phyloP scores from a whole-genome alignment of 2,888 invertebrate genomes.

The Priocnemis perturbator region DNA sequence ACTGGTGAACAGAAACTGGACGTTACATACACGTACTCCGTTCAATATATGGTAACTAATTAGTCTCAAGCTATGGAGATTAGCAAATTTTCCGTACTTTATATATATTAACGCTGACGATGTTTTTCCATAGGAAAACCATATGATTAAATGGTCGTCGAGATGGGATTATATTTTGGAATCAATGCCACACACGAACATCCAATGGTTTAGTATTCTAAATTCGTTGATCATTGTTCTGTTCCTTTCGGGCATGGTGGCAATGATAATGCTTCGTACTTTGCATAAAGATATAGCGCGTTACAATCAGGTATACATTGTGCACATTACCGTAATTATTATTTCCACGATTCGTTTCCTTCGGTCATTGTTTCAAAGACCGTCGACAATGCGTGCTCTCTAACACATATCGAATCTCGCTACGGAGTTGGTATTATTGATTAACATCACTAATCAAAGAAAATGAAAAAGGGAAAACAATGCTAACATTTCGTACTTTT shows the following conservation, averaged over 20 bases:
- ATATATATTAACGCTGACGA: conserved; percentile 5
- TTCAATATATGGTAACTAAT: conserved; percentile 82
- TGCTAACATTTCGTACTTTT: conserved; percentile 29
- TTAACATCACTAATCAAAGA: no score
- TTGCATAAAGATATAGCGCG: conserved; percentile 98
- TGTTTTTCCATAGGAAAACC: conserved; percentile 77
- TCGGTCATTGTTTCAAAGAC: neutral
- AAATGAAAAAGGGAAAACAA: neutral
- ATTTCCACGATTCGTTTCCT: neutral
- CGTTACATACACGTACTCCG: conserved; percentile 91
- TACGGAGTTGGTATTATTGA: no score
- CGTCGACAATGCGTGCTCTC: neutral
- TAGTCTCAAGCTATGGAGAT: neutral
- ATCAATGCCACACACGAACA: conserved; percentile 98
- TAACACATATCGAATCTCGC: neutral
- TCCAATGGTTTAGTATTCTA: conserved; percentile 99
- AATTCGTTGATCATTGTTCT: conserved; percentile 98
- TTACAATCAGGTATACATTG: conserved; percentile 88
- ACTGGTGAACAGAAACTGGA: conserved; percentile 77
- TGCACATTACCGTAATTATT: neutral
- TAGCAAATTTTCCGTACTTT: neutral
- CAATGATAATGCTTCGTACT: conserved; percentile 98
- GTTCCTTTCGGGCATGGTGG: conserved; percentile 99
- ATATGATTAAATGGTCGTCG: conserved; percentile 97
- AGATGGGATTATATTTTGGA: conserved; percentile 99